Evolutionary conservation across 2,888 invertebrate species (phyloP), one percentile per base, ranked within the genome.

Genomic region (Rapana venosa): DNA sequence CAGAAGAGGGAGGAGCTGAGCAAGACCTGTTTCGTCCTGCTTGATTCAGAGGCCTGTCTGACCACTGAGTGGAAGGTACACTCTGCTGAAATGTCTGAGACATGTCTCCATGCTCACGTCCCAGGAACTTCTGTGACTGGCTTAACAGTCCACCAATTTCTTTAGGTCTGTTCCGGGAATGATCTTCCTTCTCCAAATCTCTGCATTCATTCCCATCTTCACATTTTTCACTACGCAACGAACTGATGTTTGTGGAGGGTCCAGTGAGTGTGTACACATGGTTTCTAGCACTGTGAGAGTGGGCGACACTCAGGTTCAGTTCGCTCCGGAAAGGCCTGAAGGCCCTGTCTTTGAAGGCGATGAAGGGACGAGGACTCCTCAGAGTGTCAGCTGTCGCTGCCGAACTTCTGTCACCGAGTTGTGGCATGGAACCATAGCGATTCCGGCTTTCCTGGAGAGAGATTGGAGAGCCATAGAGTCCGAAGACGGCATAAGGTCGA

Each of bases 391-490:
- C 8, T 93, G 91, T 32, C 93, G 92, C 13, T 94, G 91, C 26
- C 93, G 93, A 2, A 90, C 90, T 11, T 79, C 32, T 26, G 91
- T 91, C 2, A 93, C 91, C 13, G 91, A 90, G 70, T 86, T 92
- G 81, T 90, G 91, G 70, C 81, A 89, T 88, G 13, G 92, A 90
- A 15, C 93, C 92, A 91, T 61, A 92, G 87, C 91, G 92, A 88
- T 93, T 93, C 36, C 94, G 92, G 91, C 94, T 94, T 91, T 94
- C 94, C 90, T 94, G 94, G 56, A 94, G 92, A n/a, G 93, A 94
- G 56, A 91, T 89, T 36, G 92, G 87, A 22, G 88, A 22, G 15
- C 56, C 58, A 22, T n/a, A 26, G 0, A 4, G 36, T 17, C n/a
- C 61, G 26, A n/a, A 47, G 47, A 47, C 47, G 36, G 0, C 8